Percentiles rank a stretch among this genome's conserved stretches.
Conservation (phyloP, 2,888 invertebrate genomes). For the Diabrotica balteata region DNA sequence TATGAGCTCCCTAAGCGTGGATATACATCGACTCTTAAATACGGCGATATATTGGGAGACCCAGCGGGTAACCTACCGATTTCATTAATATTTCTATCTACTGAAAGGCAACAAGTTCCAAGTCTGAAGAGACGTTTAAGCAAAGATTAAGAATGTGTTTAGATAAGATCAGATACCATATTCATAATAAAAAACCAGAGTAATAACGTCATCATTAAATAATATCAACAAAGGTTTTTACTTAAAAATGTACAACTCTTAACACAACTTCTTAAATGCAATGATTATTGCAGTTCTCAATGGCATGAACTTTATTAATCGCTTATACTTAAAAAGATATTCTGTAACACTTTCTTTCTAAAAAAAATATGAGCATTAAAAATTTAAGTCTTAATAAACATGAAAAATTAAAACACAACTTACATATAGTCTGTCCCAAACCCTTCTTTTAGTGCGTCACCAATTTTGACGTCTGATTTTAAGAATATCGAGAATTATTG, state of each 20-base stretch:
- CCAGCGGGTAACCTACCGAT: conserved; percentile 7
- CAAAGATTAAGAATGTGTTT: conserved; percentile 4
- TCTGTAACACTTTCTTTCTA: not conserved
- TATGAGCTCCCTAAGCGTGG: conserved; percentile 21
- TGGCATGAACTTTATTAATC: not conserved
- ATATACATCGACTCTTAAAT: conserved; percentile 18
- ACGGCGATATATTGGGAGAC: conserved; percentile 19
- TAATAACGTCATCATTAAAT: not conserved
- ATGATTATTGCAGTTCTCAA: not conserved
- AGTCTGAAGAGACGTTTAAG: conserved; percentile 2
- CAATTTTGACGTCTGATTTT: too few relatives aligned
- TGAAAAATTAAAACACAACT: too few relatives aligned
- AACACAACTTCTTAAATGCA: too few relatives aligned
- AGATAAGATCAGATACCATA: conserved; percentile 1
- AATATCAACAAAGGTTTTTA: not conserved
- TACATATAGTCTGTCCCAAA: too few relatives aligned
- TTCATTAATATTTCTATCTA: conserved; percentile 17
- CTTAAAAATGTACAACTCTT: too few relatives aligned
- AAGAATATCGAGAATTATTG: too few relatives aligned
- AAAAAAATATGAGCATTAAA: not conserved
- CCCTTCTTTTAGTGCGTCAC: too few relatives aligned
- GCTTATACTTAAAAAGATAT: not conserved
- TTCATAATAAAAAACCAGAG: not conserved
- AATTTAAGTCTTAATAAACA: too few relatives aligned
- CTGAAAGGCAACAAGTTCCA: conserved; percentile 5